A percentile compares a stretch with the other conserved stretches of the same genome.
Evolutionary conservation across 2,888 invertebrate species (phyloP).

Genomic region (Yponomeuta malinellus): DNA sequence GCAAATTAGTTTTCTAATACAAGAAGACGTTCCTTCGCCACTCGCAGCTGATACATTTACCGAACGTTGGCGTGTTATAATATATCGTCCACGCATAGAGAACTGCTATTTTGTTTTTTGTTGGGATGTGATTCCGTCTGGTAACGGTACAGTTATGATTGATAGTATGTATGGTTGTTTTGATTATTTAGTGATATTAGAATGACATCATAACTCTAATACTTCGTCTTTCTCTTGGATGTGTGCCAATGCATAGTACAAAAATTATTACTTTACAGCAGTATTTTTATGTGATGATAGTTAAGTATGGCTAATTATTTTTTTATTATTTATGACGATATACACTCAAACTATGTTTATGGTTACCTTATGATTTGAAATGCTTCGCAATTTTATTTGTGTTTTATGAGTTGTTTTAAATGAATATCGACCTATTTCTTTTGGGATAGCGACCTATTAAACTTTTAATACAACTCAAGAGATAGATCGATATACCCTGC

Average conservation of each 20-base stretch:
- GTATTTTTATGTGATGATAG: slow-evolving; percentile 11
- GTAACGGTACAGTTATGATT: neutral
- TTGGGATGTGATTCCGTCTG: neutral
- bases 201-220: neutral
- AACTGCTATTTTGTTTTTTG: neutral
- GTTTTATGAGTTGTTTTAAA: neutral
- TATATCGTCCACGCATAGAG: no score
- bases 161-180: neutral
- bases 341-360: slow-evolving; percentile 11
- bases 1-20: no score
- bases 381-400: slow-evolving; percentile 6
- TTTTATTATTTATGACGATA: slow-evolving; percentile 8
- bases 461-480: no score
- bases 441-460: neutral
- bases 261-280: slow-evolving; percentile 6
- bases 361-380: slow-evolving; percentile 10
- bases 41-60: no score
- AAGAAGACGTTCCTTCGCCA: no score
- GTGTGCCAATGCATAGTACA: slow-evolving; percentile 16
- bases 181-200: neutral
- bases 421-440: neutral
- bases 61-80: no score
- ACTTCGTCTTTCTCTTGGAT: neutral
- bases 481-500: no score
- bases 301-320: slow-evolving; percentile 7